Evolutionary conservation across 2,113 vertebrate genomes (phyloP).

Genomic region (Amazona vittata): DNA sequence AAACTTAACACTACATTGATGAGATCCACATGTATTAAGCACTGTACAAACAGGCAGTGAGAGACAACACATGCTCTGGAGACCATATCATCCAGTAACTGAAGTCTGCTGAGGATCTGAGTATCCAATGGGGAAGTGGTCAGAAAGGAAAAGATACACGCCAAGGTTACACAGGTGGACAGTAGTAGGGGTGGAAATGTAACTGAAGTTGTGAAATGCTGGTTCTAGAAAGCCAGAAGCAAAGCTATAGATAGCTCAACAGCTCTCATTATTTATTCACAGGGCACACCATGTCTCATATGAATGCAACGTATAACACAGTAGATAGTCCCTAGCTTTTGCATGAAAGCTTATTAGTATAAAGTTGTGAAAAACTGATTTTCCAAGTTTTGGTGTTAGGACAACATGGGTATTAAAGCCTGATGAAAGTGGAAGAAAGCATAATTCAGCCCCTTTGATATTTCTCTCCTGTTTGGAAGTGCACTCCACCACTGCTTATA

Average conservation of each 20-base stretch:
- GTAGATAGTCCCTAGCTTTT: not conserved
- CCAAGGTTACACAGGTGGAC: not conserved
- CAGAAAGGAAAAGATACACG: not conserved
- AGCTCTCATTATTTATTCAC: not conserved
- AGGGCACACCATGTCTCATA: fast-evolving
- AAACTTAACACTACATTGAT: not conserved
- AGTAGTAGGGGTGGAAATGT: not conserved
- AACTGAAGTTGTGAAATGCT: not conserved
- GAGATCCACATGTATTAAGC: not conserved
- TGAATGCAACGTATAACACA: not conserved
- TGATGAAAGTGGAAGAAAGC: not conserved
- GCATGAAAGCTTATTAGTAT: not conserved
- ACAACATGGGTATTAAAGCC: not conserved
- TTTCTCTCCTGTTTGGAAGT: not conserved
- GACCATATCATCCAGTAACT: not conserved
- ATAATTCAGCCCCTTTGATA: not conserved
- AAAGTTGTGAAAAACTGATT: not conserved
- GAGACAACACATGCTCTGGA: not conserved
- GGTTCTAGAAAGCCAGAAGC: not conserved
- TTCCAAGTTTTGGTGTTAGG: not conserved
- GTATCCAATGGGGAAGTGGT: not conserved
- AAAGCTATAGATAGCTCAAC: not conserved
- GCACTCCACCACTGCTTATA: not conserved
- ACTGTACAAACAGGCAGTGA: not conserved
- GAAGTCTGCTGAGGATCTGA: not conserved